phyloP scores from a whole-genome alignment of 2,888 invertebrate species.

The Drosophila paranaensis region DNA sequence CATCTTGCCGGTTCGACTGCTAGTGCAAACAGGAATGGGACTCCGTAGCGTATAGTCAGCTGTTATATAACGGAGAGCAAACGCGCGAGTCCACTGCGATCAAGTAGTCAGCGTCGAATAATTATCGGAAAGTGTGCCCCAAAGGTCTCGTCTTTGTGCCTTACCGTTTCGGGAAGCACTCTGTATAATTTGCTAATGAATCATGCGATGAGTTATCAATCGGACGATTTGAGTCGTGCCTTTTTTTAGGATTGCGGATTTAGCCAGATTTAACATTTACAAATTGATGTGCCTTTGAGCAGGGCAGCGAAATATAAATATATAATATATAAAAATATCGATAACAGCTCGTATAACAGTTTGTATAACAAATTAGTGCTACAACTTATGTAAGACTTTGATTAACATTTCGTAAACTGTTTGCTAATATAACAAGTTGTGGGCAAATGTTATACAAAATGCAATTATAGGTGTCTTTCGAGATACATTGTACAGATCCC shows the following conservation, averaged over 20 bases:
- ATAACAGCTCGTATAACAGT: neutral
- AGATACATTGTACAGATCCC: too few relatives aligned
- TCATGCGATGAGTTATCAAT: slow-evolving; percentile 33
- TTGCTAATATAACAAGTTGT: neutral
- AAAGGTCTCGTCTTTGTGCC: slow-evolving; percentile 47
- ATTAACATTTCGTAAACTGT: neutral
- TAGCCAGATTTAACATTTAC: neutral
- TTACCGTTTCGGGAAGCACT: slow-evolving; percentile 42
- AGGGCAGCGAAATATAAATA: neutral
- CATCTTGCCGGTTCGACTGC: slow-evolving; percentile 60
- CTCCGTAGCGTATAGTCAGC: neutral
- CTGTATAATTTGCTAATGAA: slow-evolving; percentile 43
- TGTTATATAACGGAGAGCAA: slow-evolving; percentile 40
- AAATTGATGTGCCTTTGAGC: neutral
- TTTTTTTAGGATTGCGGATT: neutral
- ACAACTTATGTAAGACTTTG: too few relatives aligned
- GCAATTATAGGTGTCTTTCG: neutral
- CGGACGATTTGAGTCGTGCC: slow-evolving; percentile 14
- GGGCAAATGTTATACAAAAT: neutral
- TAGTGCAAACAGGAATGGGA: slow-evolving; percentile 45
- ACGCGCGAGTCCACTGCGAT: slow-evolving; percentile 26
- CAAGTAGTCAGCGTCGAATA: slow-evolving; percentile 33
- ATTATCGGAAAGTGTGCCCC: slow-evolving; percentile 27
- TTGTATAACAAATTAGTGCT: neutral
- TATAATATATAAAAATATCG: slow-evolving; percentile 2